Conservation (phyloP, 2,888 invertebrate species). For the Leptinotarsa tumamoca region DNA sequence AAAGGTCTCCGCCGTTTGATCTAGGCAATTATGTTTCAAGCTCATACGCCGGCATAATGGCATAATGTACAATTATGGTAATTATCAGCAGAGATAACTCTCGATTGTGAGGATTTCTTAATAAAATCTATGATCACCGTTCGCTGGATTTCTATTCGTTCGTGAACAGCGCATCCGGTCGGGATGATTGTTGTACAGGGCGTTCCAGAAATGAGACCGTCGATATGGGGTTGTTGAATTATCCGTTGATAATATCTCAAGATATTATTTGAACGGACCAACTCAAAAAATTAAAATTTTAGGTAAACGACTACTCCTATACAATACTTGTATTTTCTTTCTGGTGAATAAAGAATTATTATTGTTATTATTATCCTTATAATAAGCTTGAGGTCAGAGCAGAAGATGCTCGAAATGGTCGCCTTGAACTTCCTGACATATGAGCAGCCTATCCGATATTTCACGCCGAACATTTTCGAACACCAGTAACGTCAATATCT, state of each 20-base stretch:
- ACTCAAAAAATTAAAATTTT: not conserved
- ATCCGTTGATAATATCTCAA: too few species aligned
- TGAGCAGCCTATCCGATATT: too few species aligned
- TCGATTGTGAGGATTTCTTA: constrained; percentile 7
- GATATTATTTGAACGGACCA: not conserved
- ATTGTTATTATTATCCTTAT: too few species aligned
- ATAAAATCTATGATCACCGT: not conserved
- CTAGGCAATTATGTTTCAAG: constrained; percentile 31
- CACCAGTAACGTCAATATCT: too few species aligned
- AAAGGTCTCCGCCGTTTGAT: constrained; percentile 30
- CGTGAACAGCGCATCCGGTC: too few species aligned
- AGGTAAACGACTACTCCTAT: too few species aligned
- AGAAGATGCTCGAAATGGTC: too few species aligned
- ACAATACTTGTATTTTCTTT: too few species aligned
- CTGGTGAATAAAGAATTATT: too few species aligned
- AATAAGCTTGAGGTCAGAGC: too few species aligned
- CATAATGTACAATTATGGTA: constrained; percentile 19
- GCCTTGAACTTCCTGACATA: too few species aligned
- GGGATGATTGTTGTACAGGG: not conserved
- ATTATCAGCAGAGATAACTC: constrained; percentile 10
- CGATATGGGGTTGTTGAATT: not conserved
- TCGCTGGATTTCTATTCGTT: not conserved
- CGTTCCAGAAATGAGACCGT: not conserved
- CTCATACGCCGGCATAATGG: constrained; percentile 13
- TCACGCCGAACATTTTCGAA: too few species aligned